A percentile compares a stretch with the other conserved stretches of the same genome.
Evolutionary conservation across 53 echinoderm and acorn worm genomes (phyloP).

Genomic region (Apostichopus leukothele): DNA sequence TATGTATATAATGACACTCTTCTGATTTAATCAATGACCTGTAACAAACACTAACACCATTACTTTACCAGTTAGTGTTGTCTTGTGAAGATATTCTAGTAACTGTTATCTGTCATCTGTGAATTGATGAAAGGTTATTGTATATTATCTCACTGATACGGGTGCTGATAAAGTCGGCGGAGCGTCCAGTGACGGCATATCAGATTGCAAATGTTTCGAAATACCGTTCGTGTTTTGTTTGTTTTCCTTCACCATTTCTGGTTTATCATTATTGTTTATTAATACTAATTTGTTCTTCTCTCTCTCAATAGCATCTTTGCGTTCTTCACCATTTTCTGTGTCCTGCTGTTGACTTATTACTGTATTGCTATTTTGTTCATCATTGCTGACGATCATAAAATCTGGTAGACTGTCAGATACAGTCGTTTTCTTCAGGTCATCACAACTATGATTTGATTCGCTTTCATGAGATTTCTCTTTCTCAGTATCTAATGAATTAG

Average conservation of each 20-base stretch:
- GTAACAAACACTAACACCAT: too few species aligned
- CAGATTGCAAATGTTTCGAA: not conserved
- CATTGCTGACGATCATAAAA: not conserved
- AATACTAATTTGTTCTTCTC: not conserved
- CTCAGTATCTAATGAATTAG: not conserved
- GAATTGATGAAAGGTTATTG: too few species aligned
- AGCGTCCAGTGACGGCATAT: not conserved
- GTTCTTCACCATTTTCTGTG: not conserved
- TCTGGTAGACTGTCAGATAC: not conserved
- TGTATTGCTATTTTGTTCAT: not conserved
- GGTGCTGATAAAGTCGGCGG: conserved; percentile 12
- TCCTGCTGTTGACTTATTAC: not conserved
- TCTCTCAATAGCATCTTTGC: not conserved
- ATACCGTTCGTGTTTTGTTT: not conserved
- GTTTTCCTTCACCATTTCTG: not conserved
- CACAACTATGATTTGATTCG: not conserved
- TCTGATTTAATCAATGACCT: too few species aligned
- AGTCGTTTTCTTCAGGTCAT: conserved; percentile 12
- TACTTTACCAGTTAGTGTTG: too few species aligned
- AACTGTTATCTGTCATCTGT: too few species aligned
- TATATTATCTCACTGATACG: conserved; percentile 1
- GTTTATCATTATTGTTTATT: conserved; percentile 22
- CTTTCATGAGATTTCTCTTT: not conserved
- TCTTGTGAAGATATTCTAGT: too few species aligned
- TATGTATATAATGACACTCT: too few species aligned